A percentile compares a stretch with the other conserved stretches of the same genome.
These are phyloP conservation scores for Malurus cyaneus DNA, from an alignment of 2,113 vertebrate genomes.

Conservation along the genomic window DNA sequence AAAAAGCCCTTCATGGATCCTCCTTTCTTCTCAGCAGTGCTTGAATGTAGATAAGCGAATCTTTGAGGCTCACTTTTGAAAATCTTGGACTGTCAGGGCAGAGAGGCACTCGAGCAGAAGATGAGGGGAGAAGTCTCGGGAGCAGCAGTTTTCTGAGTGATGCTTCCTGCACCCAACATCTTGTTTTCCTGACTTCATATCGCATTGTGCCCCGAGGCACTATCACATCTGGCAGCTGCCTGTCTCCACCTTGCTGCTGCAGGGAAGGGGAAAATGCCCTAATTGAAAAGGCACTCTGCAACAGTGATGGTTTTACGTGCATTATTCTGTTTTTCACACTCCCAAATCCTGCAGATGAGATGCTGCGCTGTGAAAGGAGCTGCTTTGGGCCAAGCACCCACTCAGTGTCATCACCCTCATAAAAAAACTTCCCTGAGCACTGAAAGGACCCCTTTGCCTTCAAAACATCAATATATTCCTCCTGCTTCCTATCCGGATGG, in stretches of 20 bases:
- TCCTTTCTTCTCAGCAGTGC: not conserved
- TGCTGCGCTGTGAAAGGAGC: not conserved
- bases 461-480: not conserved
- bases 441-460: not conserved
- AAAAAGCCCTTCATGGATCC: not conserved
- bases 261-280: not conserved
- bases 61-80: not conserved
- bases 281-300: not conserved
- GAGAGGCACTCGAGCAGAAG: not conserved
- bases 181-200: not conserved
- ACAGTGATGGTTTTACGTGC: not conserved
- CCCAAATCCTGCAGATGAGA: not conserved
- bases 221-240: constrained; percentile 1
- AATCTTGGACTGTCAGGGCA: not conserved
- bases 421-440: not conserved
- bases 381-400: not conserved
- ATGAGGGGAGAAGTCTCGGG: not conserved
- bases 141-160: not conserved
- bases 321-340: not conserved
- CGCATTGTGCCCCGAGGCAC: not conserved
- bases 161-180: not conserved
- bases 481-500: not conserved
- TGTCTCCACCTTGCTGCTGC: not conserved
- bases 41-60: not conserved
- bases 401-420: not conserved